Conservation (phyloP, 2,797 vertebrate genomes). For the Coilia nasus region DNA sequence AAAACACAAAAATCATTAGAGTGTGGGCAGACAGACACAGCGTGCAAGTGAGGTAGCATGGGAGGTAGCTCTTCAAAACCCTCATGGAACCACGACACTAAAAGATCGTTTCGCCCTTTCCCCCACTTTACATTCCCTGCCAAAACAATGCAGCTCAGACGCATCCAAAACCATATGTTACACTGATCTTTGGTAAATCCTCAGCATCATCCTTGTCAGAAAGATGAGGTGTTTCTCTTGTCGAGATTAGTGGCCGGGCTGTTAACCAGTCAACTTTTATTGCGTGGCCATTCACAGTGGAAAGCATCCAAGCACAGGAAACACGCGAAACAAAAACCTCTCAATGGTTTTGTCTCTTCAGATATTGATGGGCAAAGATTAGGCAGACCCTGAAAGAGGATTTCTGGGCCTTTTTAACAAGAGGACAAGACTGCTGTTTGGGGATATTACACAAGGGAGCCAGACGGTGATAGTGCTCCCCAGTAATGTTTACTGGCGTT, state of each 20-base stretch:
- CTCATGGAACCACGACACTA: background rate
- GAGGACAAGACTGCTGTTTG: background rate
- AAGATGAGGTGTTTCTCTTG: conserved; percentile 7
- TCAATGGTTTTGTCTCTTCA: conserved; percentile 30
- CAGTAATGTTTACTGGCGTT: background rate
- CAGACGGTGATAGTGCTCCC: background rate
- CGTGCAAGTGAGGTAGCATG: background rate
- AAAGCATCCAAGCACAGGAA: conserved; percentile 47
- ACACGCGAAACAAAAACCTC: conserved; percentile 46
- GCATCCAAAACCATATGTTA: background rate
- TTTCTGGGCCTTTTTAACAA: background rate
- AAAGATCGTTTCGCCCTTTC: background rate
- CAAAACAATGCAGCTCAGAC: background rate
- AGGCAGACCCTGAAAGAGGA: background rate
- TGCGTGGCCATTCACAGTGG: background rate
- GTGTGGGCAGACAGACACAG: background rate
- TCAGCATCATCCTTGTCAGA: conserved; percentile 8
- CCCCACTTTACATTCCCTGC: background rate
- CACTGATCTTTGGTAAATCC: conserved; percentile 1
- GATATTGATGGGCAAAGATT: conserved; percentile 5
- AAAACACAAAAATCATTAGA: background rate
- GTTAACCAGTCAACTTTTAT: conserved; percentile 21
- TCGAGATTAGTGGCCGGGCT: background rate
- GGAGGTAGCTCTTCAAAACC: background rate
- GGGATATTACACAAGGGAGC: background rate